phyloP scores from a whole-genome alignment of 2,797 vertebrate species.

The Diglossa cyanea region DNA sequence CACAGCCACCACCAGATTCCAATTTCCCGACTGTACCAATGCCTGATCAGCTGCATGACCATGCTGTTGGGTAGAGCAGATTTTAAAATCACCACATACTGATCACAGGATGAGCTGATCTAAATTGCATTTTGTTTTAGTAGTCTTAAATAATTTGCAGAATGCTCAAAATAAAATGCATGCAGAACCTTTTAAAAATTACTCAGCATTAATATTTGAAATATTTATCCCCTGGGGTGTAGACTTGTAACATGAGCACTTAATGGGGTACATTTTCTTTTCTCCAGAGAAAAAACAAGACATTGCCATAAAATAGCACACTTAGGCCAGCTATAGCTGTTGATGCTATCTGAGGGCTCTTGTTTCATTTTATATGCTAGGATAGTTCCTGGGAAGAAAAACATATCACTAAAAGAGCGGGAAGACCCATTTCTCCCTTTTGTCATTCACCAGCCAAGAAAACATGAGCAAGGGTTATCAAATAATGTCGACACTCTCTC shows the following conservation, averaged over 20 bases:
- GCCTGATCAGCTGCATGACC: neutral
- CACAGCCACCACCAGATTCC: neutral
- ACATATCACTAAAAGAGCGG: neutral
- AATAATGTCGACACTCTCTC: neutral
- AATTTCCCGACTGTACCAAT: neutral
- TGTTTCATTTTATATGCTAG: conserved; percentile 31
- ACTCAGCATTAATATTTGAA: conserved; percentile 54
- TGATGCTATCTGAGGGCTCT: conserved; percentile 31
- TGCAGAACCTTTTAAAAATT: conserved; percentile 51
- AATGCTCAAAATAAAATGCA: conserved; percentile 21
- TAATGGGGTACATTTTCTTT: conserved; percentile 52
- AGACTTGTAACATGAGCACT: neutral
- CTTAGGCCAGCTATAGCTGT: conserved; percentile 1
- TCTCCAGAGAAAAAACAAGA: conserved; percentile 37
- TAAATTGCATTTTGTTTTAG: neutral
- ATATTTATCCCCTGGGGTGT: conserved; percentile 23
- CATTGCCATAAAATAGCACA: conserved; percentile 25
- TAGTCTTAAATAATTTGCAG: conserved; percentile 32
- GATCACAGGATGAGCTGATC: neutral
- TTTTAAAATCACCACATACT: neutral
- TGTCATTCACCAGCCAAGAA: neutral
- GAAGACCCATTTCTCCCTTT: neutral
- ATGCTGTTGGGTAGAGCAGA: neutral
- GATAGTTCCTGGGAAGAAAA: conserved; percentile 17
- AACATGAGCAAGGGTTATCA: neutral